A percentile compares a stretch with the other conserved stretches of the same genome.
Evolutionary conservation across 2,888 invertebrate genomes (phyloP).

Genomic region (Lycocerus yunnanus): DNA sequence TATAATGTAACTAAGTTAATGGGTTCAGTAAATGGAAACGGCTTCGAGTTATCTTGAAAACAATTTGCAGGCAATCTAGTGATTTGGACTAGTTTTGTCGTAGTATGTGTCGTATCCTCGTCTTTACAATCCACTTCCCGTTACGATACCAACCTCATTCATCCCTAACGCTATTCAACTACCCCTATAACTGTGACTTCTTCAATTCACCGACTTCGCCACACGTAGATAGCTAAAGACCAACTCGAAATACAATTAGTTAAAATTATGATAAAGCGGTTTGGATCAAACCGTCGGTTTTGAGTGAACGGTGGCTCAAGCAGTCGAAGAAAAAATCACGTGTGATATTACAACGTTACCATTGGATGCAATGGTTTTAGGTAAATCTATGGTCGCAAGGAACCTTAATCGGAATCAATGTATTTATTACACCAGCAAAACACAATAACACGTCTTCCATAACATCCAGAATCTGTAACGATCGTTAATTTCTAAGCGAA

Average conservation of each 20-base stretch:
- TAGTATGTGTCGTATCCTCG: conserved; percentile 45
- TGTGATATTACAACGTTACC: background rate
- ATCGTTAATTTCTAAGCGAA: background rate
- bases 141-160: conserved; percentile 38
- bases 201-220: background rate
- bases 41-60: conserved; percentile 49
- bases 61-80: conserved; percentile 52
- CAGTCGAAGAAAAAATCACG: background rate
- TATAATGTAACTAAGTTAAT: conserved; percentile 24
- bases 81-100: conserved; percentile 51
- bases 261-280: background rate
- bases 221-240: background rate
- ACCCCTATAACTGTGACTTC: conserved; percentile 19
- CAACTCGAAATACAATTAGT: background rate
- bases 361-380: background rate
- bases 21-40: conserved; percentile 46
- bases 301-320: background rate
- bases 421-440: background rate
- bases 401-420: background rate
- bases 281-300: background rate
- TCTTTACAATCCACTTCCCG: conserved; percentile 49
- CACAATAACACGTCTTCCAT: background rate
- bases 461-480: background rate
- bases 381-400: background rate
- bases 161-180: conserved; percentile 28